Conservation (phyloP, 64 coral and sea anemone species). For the Porites lutea region DNA sequence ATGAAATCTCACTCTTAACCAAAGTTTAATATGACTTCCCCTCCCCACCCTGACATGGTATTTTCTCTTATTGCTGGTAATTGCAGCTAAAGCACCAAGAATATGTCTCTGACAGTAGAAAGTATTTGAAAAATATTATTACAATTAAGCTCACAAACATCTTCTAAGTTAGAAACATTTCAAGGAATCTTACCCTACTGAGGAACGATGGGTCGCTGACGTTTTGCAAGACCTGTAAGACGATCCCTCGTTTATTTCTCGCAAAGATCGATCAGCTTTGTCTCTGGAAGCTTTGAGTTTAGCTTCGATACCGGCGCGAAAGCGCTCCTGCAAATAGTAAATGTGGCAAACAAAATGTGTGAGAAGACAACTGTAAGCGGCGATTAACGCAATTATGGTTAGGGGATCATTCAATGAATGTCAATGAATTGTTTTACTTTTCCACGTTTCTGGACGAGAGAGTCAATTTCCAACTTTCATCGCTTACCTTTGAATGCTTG, state of each 20-base stretch:
- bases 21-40: too few species aligned
- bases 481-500: slow-evolving; percentile 81
- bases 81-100: too few species aligned
- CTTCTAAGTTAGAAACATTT: too few species aligned
- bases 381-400: not conserved
- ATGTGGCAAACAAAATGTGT: not conserved
- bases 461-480: not conserved
- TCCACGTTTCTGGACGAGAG: too few species aligned
- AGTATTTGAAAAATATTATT: too few species aligned
- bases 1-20: too few species aligned
- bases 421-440: too few species aligned
- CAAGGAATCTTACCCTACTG: not conserved
- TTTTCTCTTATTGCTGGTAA: too few species aligned
- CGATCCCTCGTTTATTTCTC: slow-evolving; percentile 14
- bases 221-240: not conserved
- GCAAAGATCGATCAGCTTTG: slow-evolving; percentile 56
- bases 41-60: too few species aligned
- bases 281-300: slow-evolving; percentile 66
- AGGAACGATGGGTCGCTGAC: not conserved
- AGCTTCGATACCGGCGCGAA: slow-evolving; percentile 65
- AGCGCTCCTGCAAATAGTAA: slow-evolving; percentile 20
- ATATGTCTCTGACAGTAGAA: too few species aligned
- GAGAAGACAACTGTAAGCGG: not conserved
- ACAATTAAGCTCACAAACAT: too few species aligned
- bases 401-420: not conserved